phyloP scores from a whole-genome alignment of 1,140 invertebrate genomes.

The Apis cerana region DNA sequence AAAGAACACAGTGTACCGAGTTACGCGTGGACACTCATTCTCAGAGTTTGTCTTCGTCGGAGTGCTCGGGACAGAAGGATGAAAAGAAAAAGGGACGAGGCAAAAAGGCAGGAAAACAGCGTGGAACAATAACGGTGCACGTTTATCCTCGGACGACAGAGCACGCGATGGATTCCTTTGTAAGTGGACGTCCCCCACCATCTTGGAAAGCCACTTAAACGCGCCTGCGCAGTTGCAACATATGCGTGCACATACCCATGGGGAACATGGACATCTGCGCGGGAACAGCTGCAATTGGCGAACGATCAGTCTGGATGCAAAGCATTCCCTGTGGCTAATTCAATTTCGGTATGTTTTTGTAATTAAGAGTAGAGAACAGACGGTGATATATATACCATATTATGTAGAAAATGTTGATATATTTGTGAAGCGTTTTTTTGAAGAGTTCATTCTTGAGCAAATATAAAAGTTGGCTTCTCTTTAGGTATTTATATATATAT shows the following conservation, averaged over 20 bases:
- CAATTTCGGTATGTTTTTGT: slow-evolving; percentile 61
- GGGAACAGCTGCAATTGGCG: slow-evolving; percentile 65
- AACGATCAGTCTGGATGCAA: slow-evolving; percentile 53
- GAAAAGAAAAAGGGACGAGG: not conserved
- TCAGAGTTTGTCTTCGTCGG: not conserved
- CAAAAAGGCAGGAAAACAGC: not conserved
- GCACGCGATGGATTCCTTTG: slow-evolving; percentile 11
- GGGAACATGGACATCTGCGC: slow-evolving; percentile 64
- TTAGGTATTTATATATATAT: too few relatives aligned
- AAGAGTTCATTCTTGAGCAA: too few relatives aligned
- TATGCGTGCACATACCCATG: slow-evolving; percentile 1
- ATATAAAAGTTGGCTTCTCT: too few relatives aligned
- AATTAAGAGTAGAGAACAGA: slow-evolving; percentile 45
- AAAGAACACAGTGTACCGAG: not conserved
- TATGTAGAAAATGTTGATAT: too few relatives aligned
- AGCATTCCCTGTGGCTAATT: slow-evolving; percentile 52
- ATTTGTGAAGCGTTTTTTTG: too few relatives aligned
- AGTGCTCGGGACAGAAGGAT: not conserved
- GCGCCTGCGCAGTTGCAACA: not conserved
- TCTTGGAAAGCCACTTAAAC: slow-evolving; percentile 15
- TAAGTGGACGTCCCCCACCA: slow-evolving; percentile 13
- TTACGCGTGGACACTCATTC: not conserved
- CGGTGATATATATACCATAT: too few relatives aligned
- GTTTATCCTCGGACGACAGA: slow-evolving; percentile 1
- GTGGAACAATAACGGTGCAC: slow-evolving; percentile 45